Evolutionary conservation across 2,113 vertebrate genomes (phyloP).

Genomic region (Centropus bengalensis): DNA sequence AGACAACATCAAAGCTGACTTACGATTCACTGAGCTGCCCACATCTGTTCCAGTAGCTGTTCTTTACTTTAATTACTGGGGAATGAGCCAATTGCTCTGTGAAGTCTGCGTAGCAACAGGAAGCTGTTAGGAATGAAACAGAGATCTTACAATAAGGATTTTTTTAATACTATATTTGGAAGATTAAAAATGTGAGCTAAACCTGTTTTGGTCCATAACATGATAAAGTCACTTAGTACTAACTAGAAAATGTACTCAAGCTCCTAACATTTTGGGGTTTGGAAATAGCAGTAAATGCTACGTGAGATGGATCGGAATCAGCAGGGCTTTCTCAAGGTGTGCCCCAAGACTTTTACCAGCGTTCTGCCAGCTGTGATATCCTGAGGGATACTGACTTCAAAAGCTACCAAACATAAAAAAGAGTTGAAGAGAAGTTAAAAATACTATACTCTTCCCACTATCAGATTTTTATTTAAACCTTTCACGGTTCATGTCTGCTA

Average conservation of each 20-base stretch:
- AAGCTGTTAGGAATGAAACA: constrained; percentile 64
- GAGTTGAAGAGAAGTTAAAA: background rate
- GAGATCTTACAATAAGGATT: background rate
- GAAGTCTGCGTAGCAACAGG: constrained; percentile 75
- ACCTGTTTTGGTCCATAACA: background rate
- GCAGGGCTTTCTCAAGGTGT: background rate
- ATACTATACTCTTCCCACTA: background rate
- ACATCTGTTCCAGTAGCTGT: constrained; percentile 78
- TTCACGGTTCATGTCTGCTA: background rate
- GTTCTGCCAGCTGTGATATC: background rate
- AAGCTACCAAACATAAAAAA: background rate
- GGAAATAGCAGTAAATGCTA: background rate
- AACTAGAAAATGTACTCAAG: background rate
- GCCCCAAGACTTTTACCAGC: background rate
- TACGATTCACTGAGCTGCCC: constrained; percentile 75
- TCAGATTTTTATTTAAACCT: background rate
- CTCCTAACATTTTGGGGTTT: background rate
- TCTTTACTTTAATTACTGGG: constrained; percentile 67
- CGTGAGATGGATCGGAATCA: background rate
- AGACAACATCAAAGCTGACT: constrained; percentile 54
- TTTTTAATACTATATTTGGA: background rate
- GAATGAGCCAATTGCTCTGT: constrained; percentile 68
- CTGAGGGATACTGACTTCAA: background rate
- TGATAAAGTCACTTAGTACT: background rate
- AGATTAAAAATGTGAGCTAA: background rate